phyloP scores from a whole-genome alignment of 2,113 vertebrate species.

The human region GRCh38 chr19:31271501-31272000 shows the following conservation, averaged over 20 bases:
- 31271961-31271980: slow-evolving; percentile 53
- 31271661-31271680: slow-evolving; percentile 70
- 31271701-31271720: slow-evolving; percentile 36
- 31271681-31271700: slow-evolving; percentile 38
- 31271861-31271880: slow-evolving; percentile 70
- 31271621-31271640: background rate
- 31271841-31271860: slow-evolving; percentile 64
- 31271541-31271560: background rate
- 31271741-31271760: slow-evolving; percentile 62
- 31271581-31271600: background rate
- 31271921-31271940: slow-evolving; percentile 48
- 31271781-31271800: slow-evolving; percentile 65
- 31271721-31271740: slow-evolving; percentile 56
- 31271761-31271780: slow-evolving; percentile 61
- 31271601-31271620: slow-evolving; percentile 4
- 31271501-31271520: background rate
- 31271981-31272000: slow-evolving; percentile 52
- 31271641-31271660: background rate
- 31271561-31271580: background rate
- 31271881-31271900: slow-evolving; percentile 64
- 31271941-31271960: background rate
- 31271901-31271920: background rate
- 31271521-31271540: background rate
- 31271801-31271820: slow-evolving; percentile 65
- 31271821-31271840: slow-evolving; percentile 50